Base-by-base conservation (phyloP, 2,797 vertebrate genomes). In the Tenualosa thibaudeaui region DNA sequence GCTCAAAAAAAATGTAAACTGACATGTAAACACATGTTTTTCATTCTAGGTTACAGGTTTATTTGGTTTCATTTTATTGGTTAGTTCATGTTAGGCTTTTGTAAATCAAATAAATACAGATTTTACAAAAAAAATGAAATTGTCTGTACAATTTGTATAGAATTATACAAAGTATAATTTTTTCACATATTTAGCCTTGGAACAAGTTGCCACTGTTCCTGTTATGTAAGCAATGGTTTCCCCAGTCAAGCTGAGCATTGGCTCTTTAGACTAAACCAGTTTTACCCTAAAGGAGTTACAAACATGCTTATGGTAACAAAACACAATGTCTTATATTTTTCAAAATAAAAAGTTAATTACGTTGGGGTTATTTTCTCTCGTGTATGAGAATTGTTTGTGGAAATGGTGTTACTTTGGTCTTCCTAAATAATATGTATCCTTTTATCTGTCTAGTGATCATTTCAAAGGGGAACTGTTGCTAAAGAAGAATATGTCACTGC, bases 101-200 rank as follows among this genome's bases (percentile, higher is more conserved):
- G 94, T 96, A 96, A 96, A 95, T 96, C 94, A 94, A 96, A 96
- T 95, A 96, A 96, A 96, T 92, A 93, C 93, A 94, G 92, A 95
- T 95, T 96, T 96, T 95, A 94, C 94, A 95, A 94, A 92, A 94
- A 89, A 87, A 54, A 86, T 89, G 37, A 53, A 86, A 26, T 85
- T 90, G 85, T 90, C 84, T 86, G 85, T 85, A 43, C 60, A 89
- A 62, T 87, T 87, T 87, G 71, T 86, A 71, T 17, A 71, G 26
- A 71, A 37, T 37, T 37, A 71, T 17, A 40, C 65, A 71, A 71
- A 71, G 65, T 71, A 78, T 46, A 46, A 43, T 78, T 78, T 78
- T 31, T 78, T 46, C 2, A 43, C 71, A 19, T 46, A 43, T 78
- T 81, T 83, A 87, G 40, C 37, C 65, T 37, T 71, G 26, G 31